Evolutionary conservation across 2,113 vertebrate species (phyloP).

Genomic region (Tonatia bakeri): DNA sequence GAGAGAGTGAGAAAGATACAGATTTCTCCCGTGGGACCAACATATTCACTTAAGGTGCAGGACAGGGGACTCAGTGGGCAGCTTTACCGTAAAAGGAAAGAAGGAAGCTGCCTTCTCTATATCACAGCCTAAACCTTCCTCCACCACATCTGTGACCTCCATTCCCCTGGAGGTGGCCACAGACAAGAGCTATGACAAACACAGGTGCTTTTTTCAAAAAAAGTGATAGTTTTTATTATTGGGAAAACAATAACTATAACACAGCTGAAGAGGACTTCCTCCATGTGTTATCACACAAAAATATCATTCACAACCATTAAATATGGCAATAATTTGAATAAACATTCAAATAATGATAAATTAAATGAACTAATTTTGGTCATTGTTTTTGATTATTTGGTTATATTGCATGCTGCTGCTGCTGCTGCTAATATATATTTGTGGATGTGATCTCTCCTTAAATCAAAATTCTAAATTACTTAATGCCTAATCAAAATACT

Average conservation of each 20-base stretch:
- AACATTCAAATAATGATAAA: neutral
- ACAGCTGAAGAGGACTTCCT: neutral
- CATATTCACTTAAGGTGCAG: neutral
- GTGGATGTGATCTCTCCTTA: neutral
- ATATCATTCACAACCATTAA: neutral
- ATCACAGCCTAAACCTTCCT: neutral
- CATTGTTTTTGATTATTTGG: neutral
- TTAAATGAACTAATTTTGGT: neutral
- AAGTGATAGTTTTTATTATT: constrained; percentile 60
- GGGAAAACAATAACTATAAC: constrained; percentile 37
- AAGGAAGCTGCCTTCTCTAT: neutral
- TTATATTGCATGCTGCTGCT: neutral
- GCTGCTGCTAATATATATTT: neutral
- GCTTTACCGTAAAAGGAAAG: neutral
- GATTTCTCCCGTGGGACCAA: neutral
- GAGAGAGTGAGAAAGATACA: neutral
- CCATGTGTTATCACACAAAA: neutral
- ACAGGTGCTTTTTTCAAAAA: neutral
- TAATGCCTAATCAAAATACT: neutral
- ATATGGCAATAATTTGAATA: neutral
- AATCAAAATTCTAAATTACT: neutral
- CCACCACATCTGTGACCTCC: neutral
- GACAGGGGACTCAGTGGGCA: neutral
- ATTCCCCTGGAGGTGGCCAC: neutral
- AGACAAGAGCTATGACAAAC: neutral